Percentiles rank a stretch among this genome's conserved stretches.
Conservation (phyloP, 2,888 invertebrate species). For the Eubasilissa splendida region DNA sequence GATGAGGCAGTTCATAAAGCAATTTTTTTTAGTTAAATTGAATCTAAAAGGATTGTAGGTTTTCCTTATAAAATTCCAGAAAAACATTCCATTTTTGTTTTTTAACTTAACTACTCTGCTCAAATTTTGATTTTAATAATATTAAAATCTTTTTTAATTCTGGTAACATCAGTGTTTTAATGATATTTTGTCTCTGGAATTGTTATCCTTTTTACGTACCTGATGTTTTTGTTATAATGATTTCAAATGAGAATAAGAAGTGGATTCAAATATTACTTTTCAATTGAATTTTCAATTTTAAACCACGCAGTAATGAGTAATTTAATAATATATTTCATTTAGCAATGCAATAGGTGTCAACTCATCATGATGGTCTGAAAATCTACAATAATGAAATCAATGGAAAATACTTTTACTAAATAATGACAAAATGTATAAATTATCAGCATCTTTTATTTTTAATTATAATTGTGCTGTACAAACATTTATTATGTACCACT, state of each 20-base stretch:
- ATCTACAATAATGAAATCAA: background rate
- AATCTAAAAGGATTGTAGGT: no score
- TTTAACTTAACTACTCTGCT: background rate
- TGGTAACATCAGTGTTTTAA: slow-evolving; percentile 8
- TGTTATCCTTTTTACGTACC: slow-evolving; percentile 25
- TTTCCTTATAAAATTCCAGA: no score
- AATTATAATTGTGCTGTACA: no score
- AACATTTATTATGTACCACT: no score
- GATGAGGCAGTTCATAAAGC: no score
- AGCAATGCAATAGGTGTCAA: background rate
- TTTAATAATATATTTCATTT: background rate
- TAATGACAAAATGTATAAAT: background rate
- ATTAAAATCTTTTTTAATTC: background rate
- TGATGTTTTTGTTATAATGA: slow-evolving; percentile 19
- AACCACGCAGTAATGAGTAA: background rate
- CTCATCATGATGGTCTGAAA: no score
- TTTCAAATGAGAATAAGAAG: background rate
- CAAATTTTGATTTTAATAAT: background rate
- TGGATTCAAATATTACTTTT: slow-evolving; percentile 4
- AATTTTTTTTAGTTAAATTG: no score
- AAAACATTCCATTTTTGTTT: slow-evolving; percentile 29
- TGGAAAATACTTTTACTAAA: slow-evolving; percentile 23
- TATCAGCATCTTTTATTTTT: no score
- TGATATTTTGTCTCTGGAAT: slow-evolving; percentile 26
- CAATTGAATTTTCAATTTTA: background rate